Conservation (phyloP, 53 echinoderm and acorn worm species). For the Holothuria leucospilota region DNA sequence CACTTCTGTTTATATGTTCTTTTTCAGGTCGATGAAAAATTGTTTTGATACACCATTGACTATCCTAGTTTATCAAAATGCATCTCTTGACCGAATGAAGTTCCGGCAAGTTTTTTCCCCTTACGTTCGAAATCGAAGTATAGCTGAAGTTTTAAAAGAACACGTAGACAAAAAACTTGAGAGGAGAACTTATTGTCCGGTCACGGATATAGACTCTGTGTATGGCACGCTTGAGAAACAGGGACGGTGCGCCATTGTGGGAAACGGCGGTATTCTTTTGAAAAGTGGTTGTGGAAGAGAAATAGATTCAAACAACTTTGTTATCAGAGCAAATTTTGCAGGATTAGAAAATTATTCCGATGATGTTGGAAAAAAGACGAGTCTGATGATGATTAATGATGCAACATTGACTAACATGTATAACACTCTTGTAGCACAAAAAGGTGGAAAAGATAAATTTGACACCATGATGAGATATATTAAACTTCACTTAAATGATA, state of each 20-base stretch:
- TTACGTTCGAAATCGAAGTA: not conserved
- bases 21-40: not conserved
- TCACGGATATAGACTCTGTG: not conserved
- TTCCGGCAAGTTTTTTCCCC: slow-evolving; percentile 21
- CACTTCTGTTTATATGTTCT: too few relatives aligned
- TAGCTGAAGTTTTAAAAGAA: not conserved
- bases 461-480: not conserved
- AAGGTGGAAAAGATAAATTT: not conserved
- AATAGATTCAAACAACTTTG: slow-evolving; percentile 43
- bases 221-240: not conserved
- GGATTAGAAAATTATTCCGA: not conserved
- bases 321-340: slow-evolving; percentile 42
- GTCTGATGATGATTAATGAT: slow-evolving; percentile 35
- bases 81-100: not conserved
- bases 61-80: not conserved
- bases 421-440: not conserved
- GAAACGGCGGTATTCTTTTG: slow-evolving; percentile 34
- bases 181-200: not conserved
- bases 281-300: slow-evolving; percentile 29
- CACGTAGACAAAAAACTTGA: not conserved
- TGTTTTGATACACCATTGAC: not conserved
- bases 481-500: slow-evolving; percentile 13
- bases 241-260: slow-evolving; percentile 26
- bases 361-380: slow-evolving; percentile 38
- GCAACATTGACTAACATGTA: slow-evolving; percentile 9